Percentiles rank a stretch among this genome's conserved stretches.
These are phyloP conservation scores for Dreissena rostriformis DNA, from an alignment of 1,140 invertebrate genomes.

Conservation along the genomic window DNA sequence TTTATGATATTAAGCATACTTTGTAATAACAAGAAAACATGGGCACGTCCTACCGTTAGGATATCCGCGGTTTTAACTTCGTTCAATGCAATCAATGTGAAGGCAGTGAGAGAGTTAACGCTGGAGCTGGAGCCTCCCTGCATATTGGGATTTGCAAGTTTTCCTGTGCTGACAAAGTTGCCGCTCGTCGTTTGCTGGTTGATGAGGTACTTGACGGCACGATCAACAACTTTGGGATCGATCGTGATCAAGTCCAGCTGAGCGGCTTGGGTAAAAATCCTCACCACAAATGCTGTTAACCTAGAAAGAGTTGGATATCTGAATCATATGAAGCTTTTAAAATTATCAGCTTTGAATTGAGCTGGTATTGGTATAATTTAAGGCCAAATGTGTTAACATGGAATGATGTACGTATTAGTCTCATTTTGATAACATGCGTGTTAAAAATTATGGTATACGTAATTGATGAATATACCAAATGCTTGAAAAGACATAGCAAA, in stretches of 20 bases:
- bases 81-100: conserved; percentile 23
- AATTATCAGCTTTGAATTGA: too few species aligned
- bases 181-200: conserved; percentile 89
- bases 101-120: conserved; percentile 14
- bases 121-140: conserved; percentile 28
- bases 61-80: conserved; percentile 33
- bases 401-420: too few species aligned
- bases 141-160: conserved; percentile 56
- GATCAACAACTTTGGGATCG: conserved; percentile 86
- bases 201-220: conserved; percentile 90
- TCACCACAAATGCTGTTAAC: conserved; percentile 93
- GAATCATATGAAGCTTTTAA: too few species aligned
- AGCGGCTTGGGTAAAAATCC: conserved; percentile 91
- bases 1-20: too few species aligned
- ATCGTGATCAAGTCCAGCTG: conserved; percentile 88
- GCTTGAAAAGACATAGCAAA: too few species aligned
- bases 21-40: too few species aligned
- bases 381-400: too few species aligned
- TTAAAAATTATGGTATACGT: too few species aligned
- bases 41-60: background rate
- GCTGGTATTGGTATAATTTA: too few species aligned
- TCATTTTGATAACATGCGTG: too few species aligned
- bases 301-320: conserved; percentile 19
- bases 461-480: too few species aligned
- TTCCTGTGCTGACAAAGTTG: conserved; percentile 85